phyloP scores from a whole-genome alignment of 2,888 invertebrate genomes.

The Heliconius charithonia region DNA sequence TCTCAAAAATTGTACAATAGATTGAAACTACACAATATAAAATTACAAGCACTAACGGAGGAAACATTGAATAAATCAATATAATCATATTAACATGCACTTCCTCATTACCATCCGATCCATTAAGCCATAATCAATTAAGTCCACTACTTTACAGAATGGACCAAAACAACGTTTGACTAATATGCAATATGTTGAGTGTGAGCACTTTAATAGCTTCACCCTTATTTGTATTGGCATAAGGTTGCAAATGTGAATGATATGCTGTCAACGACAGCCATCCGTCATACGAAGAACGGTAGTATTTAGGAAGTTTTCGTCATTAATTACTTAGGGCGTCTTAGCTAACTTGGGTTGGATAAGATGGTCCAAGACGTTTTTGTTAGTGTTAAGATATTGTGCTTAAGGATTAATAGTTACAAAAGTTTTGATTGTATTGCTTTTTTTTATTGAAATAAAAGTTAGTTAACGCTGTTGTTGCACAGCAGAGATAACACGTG shows the following conservation, averaged over 20 bases:
- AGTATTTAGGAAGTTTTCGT: conserved; percentile 47
- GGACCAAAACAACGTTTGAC: conserved; percentile 49
- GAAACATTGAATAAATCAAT: conserved; percentile 24
- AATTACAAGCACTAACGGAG: conserved; percentile 6
- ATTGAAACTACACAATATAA: neutral
- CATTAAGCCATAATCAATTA: conserved; percentile 44
- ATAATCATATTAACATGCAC: conserved; percentile 27
- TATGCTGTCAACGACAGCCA: conserved; percentile 47
- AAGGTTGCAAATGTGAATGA: conserved; percentile 36
- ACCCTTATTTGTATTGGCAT: conserved; percentile 40
- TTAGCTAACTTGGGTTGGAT: conserved; percentile 58
- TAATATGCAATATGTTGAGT: conserved; percentile 49
- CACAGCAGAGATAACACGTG: neutral
- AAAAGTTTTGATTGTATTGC: neutral
- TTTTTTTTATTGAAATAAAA: too few relatives aligned
- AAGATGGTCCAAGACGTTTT: neutral
- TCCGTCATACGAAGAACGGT: conserved; percentile 65
- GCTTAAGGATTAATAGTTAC: neutral
- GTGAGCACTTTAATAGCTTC: conserved; percentile 31
- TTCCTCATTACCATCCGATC: conserved; percentile 38
- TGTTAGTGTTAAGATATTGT: neutral
- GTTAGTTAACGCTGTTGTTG: neutral
- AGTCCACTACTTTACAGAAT: conserved; percentile 39
- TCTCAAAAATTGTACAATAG: too few relatives aligned
- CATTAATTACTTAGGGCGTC: conserved; percentile 59